These are phyloP conservation scores for Macrophya annulata DNA, from an alignment of 2,888 invertebrate genomes.

Conservation along the genomic window DNA sequence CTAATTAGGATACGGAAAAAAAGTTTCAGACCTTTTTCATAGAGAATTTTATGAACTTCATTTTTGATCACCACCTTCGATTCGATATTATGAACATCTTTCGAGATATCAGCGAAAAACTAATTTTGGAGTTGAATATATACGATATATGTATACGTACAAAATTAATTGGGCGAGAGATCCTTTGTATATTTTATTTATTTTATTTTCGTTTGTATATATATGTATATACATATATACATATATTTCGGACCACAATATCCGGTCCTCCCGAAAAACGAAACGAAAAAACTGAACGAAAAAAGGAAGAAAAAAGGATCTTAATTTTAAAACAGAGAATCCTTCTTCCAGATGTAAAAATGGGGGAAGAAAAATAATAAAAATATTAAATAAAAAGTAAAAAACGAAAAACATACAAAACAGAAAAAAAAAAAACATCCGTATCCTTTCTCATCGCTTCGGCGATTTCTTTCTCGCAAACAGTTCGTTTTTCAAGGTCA, in stretches of 20 bases:
- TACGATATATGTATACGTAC: too few species aligned
- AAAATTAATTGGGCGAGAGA: neutral
- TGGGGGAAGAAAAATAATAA: neutral
- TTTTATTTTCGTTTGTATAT: neutral
- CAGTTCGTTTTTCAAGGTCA: neutral
- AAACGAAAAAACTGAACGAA: neutral
- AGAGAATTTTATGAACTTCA: too few species aligned
- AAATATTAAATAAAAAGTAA: neutral
- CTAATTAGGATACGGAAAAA: too few species aligned
- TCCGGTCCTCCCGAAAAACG: neutral
- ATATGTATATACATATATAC: too few species aligned
- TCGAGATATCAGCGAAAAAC: too few species aligned
- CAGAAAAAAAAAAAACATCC: neutral
- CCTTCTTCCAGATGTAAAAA: neutral
- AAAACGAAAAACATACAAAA: too few species aligned
- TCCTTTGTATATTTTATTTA: constrained; percentile 5
- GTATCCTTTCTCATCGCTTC: constrained; percentile 4
- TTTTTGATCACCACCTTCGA: too few species aligned
- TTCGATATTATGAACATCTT: too few species aligned
- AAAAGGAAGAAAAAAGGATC: constrained; percentile 17
- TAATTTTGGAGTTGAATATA: too few species aligned
- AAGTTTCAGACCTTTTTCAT: too few species aligned
- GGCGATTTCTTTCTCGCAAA: neutral
- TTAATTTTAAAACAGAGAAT: constrained; percentile 34
- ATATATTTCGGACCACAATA: constrained; percentile 15